A percentile compares a stretch with the other conserved stretches of the same genome.
Evolutionary conservation across 2,888 invertebrate genomes (phyloP).

Genomic region (Drosophila subquinaria): DNA sequence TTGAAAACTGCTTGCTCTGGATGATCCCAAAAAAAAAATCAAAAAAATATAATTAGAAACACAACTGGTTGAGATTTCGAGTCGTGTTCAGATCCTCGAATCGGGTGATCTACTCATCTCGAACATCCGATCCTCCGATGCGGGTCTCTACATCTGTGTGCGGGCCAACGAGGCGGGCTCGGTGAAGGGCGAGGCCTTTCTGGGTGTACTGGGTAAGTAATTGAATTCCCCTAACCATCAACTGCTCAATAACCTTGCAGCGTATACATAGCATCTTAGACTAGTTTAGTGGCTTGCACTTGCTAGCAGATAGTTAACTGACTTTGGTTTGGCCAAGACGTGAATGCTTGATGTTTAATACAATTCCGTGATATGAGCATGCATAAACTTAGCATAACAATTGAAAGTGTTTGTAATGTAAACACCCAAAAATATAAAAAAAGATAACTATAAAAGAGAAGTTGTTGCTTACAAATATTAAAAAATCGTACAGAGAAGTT

Average conservation of each 20-base stretch:
- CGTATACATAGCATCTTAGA: neutral
- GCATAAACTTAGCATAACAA: neutral
- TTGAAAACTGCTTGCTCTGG: conserved; percentile 42
- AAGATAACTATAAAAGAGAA: too few species aligned
- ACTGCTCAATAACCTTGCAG: neutral
- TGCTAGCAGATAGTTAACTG: neutral
- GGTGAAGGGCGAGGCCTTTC: conserved; percentile 92
- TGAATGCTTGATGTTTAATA: conserved; percentile 4
- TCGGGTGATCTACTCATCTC: conserved; percentile 95
- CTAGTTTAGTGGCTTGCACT: conserved; percentile 1
- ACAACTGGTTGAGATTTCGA: conserved; percentile 88
- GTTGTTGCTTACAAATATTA: too few species aligned
- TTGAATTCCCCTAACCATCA: neutral
- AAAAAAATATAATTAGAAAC: conserved; percentile 86
- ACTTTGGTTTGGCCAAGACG: neutral
- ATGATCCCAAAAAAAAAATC: conserved; percentile 13
- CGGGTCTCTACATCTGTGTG: conserved; percentile 95
- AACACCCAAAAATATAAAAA: too few species aligned
- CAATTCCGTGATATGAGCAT: conserved; percentile 2
- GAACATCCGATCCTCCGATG: conserved; percentile 92
- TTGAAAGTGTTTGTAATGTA: neutral
- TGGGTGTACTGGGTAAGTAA: conserved; percentile 92
- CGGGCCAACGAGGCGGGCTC: conserved; percentile 96
- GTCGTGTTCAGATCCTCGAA: conserved; percentile 93
- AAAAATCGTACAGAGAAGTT: too few species aligned